Percentiles rank a stretch among this genome's conserved stretches.
These are phyloP conservation scores for rabbit (Oryctolagus cuniculus) DNA, from an alignment of 2,113 vertebrate genomes.

Conservation along the genomic window mOryCun1.1 NC_091434.1:121977501-121978000, in stretches of 20 bases:
- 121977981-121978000: not conserved
- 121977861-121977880: not conserved
- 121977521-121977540: constrained; percentile 90
- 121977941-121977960: constrained; percentile 44
- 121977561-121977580: constrained; percentile 89
- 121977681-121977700: not conserved
- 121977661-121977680: not conserved
- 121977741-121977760: not conserved
- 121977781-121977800: not conserved
- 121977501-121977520: constrained; percentile 91
- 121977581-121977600: constrained; percentile 88
- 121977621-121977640: constrained; percentile 48
- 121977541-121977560: constrained; percentile 90
- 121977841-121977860: not conserved
- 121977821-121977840: not conserved
- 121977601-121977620: constrained; percentile 66
- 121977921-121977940: constrained; percentile 29
- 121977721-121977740: not conserved
- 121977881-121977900: not conserved
- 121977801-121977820: not conserved
- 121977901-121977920: constrained; percentile 16
- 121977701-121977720: not conserved
- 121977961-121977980: constrained; percentile 12
- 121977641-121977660: not conserved
- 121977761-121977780: not conserved